Evolutionary conservation across 53 echinoderm and acorn worm species (phyloP).

Genomic region (Echinometra lucunter): DNA sequence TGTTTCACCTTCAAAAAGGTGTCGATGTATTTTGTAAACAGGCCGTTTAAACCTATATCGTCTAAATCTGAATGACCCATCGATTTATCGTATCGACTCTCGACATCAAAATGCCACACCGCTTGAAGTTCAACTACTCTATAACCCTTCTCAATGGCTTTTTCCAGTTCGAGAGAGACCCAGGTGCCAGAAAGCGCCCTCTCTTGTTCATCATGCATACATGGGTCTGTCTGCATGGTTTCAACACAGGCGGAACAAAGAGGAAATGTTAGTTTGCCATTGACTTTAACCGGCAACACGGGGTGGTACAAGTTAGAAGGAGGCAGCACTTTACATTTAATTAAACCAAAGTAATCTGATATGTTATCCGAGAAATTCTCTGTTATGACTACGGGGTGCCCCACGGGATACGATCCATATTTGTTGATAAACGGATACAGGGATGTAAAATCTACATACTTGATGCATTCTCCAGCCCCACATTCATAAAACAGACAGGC

Average conservation of each 20-base stretch:
- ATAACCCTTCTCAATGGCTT: conserved; percentile 71
- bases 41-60: background rate
- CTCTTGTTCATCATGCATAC: conserved; percentile 63
- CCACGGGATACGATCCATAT: background rate
- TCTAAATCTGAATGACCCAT: background rate
- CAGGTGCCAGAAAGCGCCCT: conserved; percentile 69
- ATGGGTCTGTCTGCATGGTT: background rate
- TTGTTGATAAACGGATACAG: background rate
- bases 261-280: background rate
- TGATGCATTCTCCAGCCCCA: background rate
- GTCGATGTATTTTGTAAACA: background rate
- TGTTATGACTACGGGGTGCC: background rate
- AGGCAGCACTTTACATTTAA: conserved; percentile 66
- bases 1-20: background rate
- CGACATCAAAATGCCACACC: conserved; percentile 70
- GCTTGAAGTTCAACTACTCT: conserved; percentile 32
- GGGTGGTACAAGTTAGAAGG: conserved; percentile 67
- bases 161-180: conserved; percentile 72
- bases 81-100: background rate
- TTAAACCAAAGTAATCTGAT: conserved; percentile 72
- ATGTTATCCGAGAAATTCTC: background rate
- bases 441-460: background rate
- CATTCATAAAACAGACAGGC: background rate
- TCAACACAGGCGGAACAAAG: background rate
- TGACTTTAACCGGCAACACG: conserved; percentile 64